Evolutionary conservation across 1,140 invertebrate genomes (phyloP).

Genomic region (Stenopsyche tienmushanensis): DNA sequence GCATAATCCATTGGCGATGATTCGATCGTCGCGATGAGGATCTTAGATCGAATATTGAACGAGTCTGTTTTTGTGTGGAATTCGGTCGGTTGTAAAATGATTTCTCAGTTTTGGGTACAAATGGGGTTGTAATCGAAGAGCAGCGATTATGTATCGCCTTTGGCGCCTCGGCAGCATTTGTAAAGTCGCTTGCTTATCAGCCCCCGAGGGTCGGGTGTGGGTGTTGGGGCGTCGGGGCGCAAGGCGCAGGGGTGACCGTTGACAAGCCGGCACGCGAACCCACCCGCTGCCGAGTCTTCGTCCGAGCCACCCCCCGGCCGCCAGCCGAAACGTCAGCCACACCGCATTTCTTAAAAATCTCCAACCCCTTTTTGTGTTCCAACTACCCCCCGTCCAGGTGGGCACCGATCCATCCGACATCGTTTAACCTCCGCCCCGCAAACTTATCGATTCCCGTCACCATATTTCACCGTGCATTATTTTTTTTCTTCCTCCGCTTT

Average conservation of each 20-base stretch:
- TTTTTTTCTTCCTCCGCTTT: slow-evolving; percentile 21
- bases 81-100: no score
- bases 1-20: no score
- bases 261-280: slow-evolving; percentile 37
- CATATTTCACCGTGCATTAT: slow-evolving; percentile 25
- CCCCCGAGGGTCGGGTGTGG: slow-evolving; percentile 10
- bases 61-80: no score
- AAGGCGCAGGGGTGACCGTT: slow-evolving; percentile 16
- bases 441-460: slow-evolving; percentile 29
- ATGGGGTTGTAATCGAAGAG: slow-evolving; percentile 1
- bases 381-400: no score
- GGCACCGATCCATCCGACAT: slow-evolving; percentile 37
- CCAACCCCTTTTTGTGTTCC: slow-evolving; percentile 14
- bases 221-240: slow-evolving; percentile 7
- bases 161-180: slow-evolving; percentile 27
- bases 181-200: slow-evolving; percentile 30
- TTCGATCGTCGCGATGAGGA: no score
- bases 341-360: slow-evolving; percentile 10
- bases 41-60: no score
- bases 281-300: not conserved
- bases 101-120: no score
- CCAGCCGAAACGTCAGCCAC: slow-evolving; percentile 8
- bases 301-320: slow-evolving; percentile 5
- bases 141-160: slow-evolving; percentile 25
- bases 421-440: slow-evolving; percentile 35